A percentile compares a stretch with the other conserved stretches of the same genome.
Evolutionary conservation across 1,140 invertebrate species (phyloP).

Genomic region (Drosophila pandora): DNA sequence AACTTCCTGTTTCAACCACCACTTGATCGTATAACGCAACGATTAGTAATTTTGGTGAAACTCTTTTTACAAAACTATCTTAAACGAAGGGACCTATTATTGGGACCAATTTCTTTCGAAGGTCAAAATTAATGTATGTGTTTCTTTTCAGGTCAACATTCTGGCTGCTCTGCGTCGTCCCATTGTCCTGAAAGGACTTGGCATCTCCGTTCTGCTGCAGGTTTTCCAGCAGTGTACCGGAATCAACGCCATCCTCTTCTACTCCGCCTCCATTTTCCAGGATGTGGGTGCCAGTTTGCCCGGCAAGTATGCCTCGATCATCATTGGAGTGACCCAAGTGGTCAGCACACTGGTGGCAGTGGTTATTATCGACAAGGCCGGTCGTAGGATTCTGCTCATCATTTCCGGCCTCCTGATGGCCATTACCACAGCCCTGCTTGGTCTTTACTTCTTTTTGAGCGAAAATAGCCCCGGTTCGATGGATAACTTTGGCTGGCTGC

Average conservation of each 20-base stretch:
- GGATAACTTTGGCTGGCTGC: slow-evolving; percentile 87
- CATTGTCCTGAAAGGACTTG: slow-evolving; percentile 58
- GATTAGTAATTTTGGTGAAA: too few species aligned
- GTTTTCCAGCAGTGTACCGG: slow-evolving; percentile 71
- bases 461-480: slow-evolving; percentile 37
- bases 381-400: slow-evolving; percentile 88
- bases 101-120: too few species aligned
- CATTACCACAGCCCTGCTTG: slow-evolving; percentile 86
- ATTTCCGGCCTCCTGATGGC: slow-evolving; percentile 88
- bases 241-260: slow-evolving; percentile 76
- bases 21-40: too few species aligned
- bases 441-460: slow-evolving; percentile 87
- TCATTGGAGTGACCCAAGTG: slow-evolving; percentile 90
- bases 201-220: slow-evolving; percentile 59
- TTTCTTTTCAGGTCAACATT: slow-evolving; percentile 23
- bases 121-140: too few species aligned
- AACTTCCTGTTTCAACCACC: too few species aligned
- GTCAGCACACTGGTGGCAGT: slow-evolving; percentile 87
- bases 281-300: slow-evolving; percentile 82
- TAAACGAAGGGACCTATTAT: too few species aligned
- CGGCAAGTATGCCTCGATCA: slow-evolving; percentile 87
- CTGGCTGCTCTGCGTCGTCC: slow-evolving; percentile 44
- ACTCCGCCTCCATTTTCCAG: slow-evolving; percentile 67
- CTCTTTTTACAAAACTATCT: too few species aligned
- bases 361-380: slow-evolving; percentile 87